phyloP scores from a whole-genome alignment of 1,140 invertebrate species.

The Ceratoteleas bidentatus region DNA sequence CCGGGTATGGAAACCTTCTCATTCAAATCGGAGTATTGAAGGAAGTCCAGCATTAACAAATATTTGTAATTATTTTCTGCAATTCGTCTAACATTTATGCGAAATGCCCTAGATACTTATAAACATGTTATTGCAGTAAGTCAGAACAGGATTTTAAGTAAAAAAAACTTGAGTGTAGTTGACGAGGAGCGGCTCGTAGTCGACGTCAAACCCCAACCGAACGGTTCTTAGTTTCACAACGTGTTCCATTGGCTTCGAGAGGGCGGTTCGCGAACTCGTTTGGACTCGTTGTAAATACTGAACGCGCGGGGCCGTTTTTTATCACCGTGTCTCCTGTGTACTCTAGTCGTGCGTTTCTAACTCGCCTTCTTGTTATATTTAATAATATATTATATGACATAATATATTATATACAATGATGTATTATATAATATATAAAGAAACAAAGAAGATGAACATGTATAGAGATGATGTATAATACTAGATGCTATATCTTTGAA shows the following conservation, averaged over 20 bases:
- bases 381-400: conserved; percentile 70
- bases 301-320: conserved; percentile 40
- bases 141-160: too few relatives aligned
- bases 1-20: too few relatives aligned
- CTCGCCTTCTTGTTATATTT: conserved; percentile 72
- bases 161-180: too few relatives aligned
- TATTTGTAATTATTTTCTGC: too few relatives aligned
- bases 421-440: conserved; percentile 67
- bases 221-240: too few relatives aligned
- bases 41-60: too few relatives aligned
- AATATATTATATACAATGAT: too few relatives aligned
- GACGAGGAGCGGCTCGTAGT: too few relatives aligned
- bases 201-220: conserved; percentile 50
- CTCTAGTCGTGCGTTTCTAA: conserved; percentile 62
- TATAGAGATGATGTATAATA: conserved; percentile 67
- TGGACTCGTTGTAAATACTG: conserved; percentile 73
- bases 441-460: conserved; percentile 65
- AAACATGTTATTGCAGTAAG: too few relatives aligned
- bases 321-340: conserved; percentile 48
- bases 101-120: conserved; percentile 4
- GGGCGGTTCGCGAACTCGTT: conserved; percentile 71
- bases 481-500: conserved; percentile 65
- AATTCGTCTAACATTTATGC: not conserved
- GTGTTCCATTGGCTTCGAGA: too few relatives aligned
- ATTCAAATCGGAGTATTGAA: too few relatives aligned